Conservation (phyloP, 2,888 invertebrate genomes). For the Xestobium rufovillosum region DNA sequence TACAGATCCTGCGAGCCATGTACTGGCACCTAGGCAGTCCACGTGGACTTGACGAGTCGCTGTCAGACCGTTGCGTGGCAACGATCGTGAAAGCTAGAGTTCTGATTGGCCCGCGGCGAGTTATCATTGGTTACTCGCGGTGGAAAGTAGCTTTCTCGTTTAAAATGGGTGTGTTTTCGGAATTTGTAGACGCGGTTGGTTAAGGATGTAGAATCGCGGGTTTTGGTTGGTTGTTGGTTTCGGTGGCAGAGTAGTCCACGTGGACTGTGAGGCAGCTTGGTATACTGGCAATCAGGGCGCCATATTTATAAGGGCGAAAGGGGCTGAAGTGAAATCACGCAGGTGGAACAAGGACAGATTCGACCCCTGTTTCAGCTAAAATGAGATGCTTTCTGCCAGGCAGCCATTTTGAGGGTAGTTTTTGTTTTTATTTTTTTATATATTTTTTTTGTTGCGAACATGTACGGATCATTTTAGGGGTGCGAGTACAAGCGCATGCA, state of each 20-base stretch:
- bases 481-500: constrained; percentile 40
- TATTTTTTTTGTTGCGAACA: constrained; percentile 40
- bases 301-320: constrained; percentile 48
- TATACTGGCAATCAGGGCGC: constrained; percentile 48
- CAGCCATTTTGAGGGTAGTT: constrained; percentile 69
- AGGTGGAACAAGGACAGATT: constrained; percentile 45
- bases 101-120: constrained; percentile 30
- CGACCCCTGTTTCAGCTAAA: constrained; percentile 46
- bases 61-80: constrained; percentile 34
- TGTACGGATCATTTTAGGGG: constrained; percentile 44
- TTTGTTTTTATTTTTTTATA: constrained; percentile 45
- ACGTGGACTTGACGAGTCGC: constrained; percentile 39
- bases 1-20: constrained; percentile 43
- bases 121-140: constrained; percentile 24
- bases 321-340: constrained; percentile 45
- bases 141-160: constrained; percentile 35
- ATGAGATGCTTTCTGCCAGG: constrained; percentile 50
- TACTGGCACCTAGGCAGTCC: constrained; percentile 44
- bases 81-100: constrained; percentile 29
- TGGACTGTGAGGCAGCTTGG: constrained; percentile 41
- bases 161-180: constrained; percentile 33
- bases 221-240: constrained; percentile 24
- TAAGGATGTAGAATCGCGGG: constrained; percentile 13
- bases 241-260: constrained; percentile 34
- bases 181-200: constrained; percentile 20